Conservation (phyloP, 2,797 vertebrate genomes). For the Meda fulgida region DNA sequence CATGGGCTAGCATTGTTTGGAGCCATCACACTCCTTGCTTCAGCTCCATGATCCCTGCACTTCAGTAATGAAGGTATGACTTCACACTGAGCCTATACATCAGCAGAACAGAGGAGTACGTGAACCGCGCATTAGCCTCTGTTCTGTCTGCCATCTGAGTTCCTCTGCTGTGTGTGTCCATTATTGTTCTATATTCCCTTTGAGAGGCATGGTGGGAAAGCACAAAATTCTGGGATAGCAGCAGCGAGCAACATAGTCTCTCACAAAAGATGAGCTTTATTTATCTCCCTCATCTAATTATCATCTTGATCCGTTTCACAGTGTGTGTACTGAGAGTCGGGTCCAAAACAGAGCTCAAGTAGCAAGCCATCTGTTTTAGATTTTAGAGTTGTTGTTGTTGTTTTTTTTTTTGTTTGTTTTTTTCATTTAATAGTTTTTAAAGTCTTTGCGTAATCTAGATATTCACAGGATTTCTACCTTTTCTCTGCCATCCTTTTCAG, state of each 20-base stretch:
- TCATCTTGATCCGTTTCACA: conserved; percentile 43
- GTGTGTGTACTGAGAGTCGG: conserved; percentile 15
- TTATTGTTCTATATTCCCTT: conserved; percentile 45
- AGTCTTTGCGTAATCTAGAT: conserved; percentile 7
- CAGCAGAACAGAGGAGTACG: conserved; percentile 28
- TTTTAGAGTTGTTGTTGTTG: too few relatives aligned
- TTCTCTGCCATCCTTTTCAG: not conserved
- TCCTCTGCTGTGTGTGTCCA: conserved; percentile 45
- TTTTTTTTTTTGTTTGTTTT: not conserved
- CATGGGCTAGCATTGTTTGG: conserved; percentile 8
- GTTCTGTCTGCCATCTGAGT: conserved; percentile 31
- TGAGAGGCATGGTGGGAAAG: conserved; percentile 42
- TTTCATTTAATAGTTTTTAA: not conserved
- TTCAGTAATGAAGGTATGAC: conserved; percentile 31
- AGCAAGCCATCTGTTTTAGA: conserved; percentile 52
- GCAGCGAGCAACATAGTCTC: conserved; percentile 51
- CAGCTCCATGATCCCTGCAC: not conserved
- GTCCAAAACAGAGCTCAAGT: conserved; percentile 56
- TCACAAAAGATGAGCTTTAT: conserved; percentile 57
- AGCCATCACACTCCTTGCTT: not conserved
- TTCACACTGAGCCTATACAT: conserved; percentile 29
- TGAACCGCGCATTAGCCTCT: conserved; percentile 42
- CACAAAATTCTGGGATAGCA: conserved; percentile 39
- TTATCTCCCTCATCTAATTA: conserved; percentile 61
- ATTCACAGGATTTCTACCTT: conserved; percentile 7